Evolutionary conservation across 2,113 vertebrate genomes (phyloP), one percentile per base, ranked within the genome.

Genomic region (Camarhynchus parvulus): DNA sequence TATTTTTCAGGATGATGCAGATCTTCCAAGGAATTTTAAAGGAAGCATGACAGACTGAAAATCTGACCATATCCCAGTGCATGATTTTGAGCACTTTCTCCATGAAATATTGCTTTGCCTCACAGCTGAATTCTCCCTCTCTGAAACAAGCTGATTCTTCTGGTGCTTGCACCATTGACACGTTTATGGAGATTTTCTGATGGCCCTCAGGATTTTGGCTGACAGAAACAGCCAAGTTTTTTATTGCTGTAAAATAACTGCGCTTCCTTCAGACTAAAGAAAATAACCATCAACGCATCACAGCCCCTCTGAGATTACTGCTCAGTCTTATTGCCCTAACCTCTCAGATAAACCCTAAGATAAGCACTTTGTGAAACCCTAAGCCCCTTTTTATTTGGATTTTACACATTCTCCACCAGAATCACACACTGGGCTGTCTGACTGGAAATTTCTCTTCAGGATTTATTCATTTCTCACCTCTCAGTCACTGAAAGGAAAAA

Each of bases 111-210:
- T 67, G 47, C 35, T 50, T 62, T 11, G 6, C 53, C 35, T 91
- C 35, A 25, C 33, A n/a, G 27, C 12, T 52, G 47, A 27, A 11
- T 31, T 78, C 11, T 46, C 44, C 22, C 37, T 58, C 23, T 27
- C 20, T 19, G 64, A 47, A 42, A n/a, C 30, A 28, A 7, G 23
- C 35, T 33, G 31, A 12, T 42, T 52, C 22, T 35, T 31, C n/a
- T 47, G 72, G 27, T 35, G 30, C 9, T 31, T 25, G 49, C 20
- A 20, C 17, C 31, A 10, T 3, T 27, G 27, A 21, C 4, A 10
- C 1, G 2, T 52, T 81, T 30, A 52, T 35, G 0, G 1, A 21
- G 55, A 9, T 33, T n/a, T 78, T 39, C 42, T 62, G 52, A 33
- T 4, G 5, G n/a, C 31, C 35, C 59, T 59, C 1, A 0, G 31